Evolutionary conservation across 1,140 invertebrate genomes (phyloP).

Genomic region (Solenopsis fugax): DNA sequence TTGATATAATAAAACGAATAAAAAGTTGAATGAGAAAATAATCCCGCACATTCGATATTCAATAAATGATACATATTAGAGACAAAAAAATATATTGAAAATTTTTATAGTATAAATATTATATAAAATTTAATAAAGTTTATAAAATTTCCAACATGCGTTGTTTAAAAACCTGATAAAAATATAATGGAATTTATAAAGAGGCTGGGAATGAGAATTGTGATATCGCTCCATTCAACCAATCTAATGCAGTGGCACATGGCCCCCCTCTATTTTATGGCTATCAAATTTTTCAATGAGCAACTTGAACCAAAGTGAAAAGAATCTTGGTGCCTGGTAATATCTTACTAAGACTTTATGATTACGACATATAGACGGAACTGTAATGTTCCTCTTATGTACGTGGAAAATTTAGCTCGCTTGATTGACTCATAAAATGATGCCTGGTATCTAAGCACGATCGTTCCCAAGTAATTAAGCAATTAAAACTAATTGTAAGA

Average conservation of each 20-base stretch:
- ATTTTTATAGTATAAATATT: neutral
- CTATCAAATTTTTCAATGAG: constrained; percentile 52
- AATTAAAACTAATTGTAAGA: neutral
- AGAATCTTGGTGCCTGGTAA: constrained; percentile 27
- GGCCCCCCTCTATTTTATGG: constrained; percentile 48
- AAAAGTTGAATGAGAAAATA: neutral
- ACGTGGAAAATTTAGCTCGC: constrained; percentile 24
- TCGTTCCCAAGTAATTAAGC: constrained; percentile 5
- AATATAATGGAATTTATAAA: constrained; percentile 21
- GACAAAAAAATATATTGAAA: neutral
- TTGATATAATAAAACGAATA: neutral
- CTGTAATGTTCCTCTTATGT: neutral
- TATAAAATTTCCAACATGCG: neutral
- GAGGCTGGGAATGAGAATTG: neutral
- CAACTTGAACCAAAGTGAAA: constrained; percentile 45
- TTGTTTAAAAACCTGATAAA: neutral
- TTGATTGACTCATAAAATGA: constrained; percentile 31
- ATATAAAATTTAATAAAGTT: neutral
- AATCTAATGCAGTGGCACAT: constrained; percentile 44
- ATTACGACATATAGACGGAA: constrained; percentile 6
- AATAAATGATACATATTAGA: neutral
- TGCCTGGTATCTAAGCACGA: neutral
- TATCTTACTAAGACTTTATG: constrained; percentile 14
- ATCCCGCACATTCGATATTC: neutral
- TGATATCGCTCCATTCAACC: neutral